phyloP scores from a whole-genome alignment of 2,888 invertebrate species.

The Zaprionus obscuricornis region DNA sequence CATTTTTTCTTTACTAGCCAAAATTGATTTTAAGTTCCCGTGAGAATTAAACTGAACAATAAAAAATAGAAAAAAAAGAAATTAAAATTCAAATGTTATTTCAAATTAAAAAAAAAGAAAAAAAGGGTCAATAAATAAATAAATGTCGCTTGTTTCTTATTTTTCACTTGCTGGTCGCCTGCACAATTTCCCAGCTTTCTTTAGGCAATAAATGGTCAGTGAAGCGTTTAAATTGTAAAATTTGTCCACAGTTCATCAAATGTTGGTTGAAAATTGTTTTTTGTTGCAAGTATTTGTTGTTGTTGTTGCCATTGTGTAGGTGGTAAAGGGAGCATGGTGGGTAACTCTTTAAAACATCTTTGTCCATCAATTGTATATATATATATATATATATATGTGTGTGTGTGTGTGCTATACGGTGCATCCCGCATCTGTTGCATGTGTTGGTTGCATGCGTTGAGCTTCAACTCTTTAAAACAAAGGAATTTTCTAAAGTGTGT shows the following conservation, averaged over 20 bases:
- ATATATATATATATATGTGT: slow-evolving; percentile 31
- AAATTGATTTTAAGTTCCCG: too few species aligned
- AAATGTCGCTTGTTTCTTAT: too few species aligned
- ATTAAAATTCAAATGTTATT: too few species aligned
- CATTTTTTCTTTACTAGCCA: too few species aligned
- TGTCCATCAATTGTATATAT: slow-evolving; percentile 40
- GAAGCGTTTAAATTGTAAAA: slow-evolving; percentile 63
- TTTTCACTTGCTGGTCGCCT: too few species aligned
- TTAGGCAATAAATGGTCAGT: slow-evolving; percentile 39
- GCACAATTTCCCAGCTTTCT: slow-evolving; percentile 19
- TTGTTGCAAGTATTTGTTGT: neutral
- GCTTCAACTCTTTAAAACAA: slow-evolving; percentile 15
- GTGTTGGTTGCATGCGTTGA: neutral
- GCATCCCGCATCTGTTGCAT: slow-evolving; percentile 36
- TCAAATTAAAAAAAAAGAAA: too few species aligned
- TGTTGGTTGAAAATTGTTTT: slow-evolving; percentile 19
- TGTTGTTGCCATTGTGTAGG: too few species aligned
- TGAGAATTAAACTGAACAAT: too few species aligned
- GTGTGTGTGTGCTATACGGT: too few species aligned
- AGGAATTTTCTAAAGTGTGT: slow-evolving; percentile 41
- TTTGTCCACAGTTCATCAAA: slow-evolving; percentile 66
- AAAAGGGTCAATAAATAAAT: too few species aligned
- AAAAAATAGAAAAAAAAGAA: too few species aligned
- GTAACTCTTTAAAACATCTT: slow-evolving; percentile 10
- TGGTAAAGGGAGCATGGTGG: slow-evolving; percentile 30